Percentiles rank a stretch among this genome's conserved stretches.
Conservation (phyloP, 2,797 vertebrate species). For the Danio jaintianensis region DNA sequence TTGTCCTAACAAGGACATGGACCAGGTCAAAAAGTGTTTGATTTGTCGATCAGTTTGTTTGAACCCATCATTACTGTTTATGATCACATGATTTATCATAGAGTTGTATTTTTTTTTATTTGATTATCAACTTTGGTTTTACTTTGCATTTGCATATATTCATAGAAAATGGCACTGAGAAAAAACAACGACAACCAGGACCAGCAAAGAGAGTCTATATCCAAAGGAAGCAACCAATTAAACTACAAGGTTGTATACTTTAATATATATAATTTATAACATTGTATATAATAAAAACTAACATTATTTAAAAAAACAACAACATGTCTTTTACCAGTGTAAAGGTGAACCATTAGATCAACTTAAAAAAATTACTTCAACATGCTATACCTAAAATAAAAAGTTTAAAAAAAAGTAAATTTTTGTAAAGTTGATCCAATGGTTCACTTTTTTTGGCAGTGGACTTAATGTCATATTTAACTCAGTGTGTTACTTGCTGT, state of each 20-base stretch:
- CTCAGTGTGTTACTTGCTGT: too few relatives aligned
- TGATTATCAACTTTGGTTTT: neutral
- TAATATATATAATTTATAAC: too few relatives aligned
- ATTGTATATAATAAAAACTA: too few relatives aligned
- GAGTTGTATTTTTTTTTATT: neutral
- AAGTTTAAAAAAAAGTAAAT: too few relatives aligned
- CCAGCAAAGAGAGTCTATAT: neutral
- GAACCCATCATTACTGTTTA: slow-evolving; percentile 30
- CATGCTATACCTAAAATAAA: too few relatives aligned
- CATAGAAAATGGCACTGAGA: neutral
- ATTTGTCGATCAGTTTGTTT: slow-evolving; percentile 40
- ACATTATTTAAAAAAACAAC: too few relatives aligned
- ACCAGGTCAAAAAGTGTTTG: slow-evolving; percentile 71
- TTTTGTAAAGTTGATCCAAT: too few relatives aligned
- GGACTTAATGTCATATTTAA: too few relatives aligned
- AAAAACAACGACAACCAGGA: neutral
- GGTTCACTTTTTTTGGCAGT: too few relatives aligned
- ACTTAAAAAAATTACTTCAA: too few relatives aligned
- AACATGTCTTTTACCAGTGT: too few relatives aligned
- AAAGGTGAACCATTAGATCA: too few relatives aligned
- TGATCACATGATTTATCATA: slow-evolving; percentile 25
- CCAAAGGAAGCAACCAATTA: neutral
- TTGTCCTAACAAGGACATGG: slow-evolving; percentile 74
- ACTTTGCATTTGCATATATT: neutral
- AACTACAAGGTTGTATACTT: neutral